These are phyloP conservation scores for Eupithecia inturbata DNA, from an alignment of 2,888 invertebrate genomes.

Conservation along the genomic window DNA sequence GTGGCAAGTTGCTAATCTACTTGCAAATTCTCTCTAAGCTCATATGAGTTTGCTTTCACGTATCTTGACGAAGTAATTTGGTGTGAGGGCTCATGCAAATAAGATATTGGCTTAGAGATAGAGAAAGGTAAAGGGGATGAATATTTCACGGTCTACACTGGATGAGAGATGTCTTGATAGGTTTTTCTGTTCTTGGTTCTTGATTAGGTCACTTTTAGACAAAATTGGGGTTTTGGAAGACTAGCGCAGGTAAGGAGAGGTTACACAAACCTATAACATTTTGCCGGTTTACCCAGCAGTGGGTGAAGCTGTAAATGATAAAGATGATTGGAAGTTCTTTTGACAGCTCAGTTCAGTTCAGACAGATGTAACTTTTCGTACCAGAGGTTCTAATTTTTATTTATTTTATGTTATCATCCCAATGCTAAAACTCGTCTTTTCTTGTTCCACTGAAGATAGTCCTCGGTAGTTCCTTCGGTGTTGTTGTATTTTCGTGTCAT, in stretches of 20 bases:
- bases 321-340: neutral
- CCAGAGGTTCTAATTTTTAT: too few species aligned
- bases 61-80: conserved; percentile 35
- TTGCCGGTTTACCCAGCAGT: too few species aligned
- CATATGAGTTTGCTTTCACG: conserved; percentile 32
- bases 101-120: conserved; percentile 8
- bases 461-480: too few species aligned
- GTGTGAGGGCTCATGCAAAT: conserved; percentile 13
- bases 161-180: neutral
- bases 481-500: too few species aligned
- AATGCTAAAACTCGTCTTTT: too few species aligned
- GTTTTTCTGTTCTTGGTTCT: neutral
- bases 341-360: too few species aligned
- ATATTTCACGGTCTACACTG: neutral
- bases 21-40: conserved; percentile 42
- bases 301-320: neutral
- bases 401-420: too few species aligned
- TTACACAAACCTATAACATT: neutral
- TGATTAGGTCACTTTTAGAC: neutral
- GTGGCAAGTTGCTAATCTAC: conserved; percentile 47
- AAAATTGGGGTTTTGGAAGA: neutral
- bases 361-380: too few species aligned
- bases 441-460: too few species aligned
- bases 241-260: neutral
- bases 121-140: neutral